Evolutionary conservation across 2,888 invertebrate genomes (phyloP).

Genomic region (Hydropsyche betteni): DNA sequence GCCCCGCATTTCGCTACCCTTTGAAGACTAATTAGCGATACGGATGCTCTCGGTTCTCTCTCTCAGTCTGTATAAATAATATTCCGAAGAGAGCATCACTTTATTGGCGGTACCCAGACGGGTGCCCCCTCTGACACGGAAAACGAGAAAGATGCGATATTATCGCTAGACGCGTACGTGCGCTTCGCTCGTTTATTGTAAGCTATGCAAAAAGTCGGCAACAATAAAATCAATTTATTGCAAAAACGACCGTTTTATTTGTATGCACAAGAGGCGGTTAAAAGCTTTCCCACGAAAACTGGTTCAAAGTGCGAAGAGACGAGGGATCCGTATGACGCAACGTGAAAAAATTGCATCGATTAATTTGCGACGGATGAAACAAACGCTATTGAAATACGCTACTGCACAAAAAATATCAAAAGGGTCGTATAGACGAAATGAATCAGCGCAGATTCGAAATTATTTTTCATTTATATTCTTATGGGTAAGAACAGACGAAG

Average conservation of each 20-base stretch:
- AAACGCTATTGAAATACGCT: background rate
- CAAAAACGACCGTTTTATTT: constrained; percentile 4
- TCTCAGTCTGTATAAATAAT: constrained; percentile 36
- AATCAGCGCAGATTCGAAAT: no score
- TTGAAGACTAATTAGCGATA: constrained; percentile 51
- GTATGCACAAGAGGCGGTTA: no score
- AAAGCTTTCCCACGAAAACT: constrained; percentile 41
- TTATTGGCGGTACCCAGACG: constrained; percentile 33
- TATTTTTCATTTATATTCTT: no score
- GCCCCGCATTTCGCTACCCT: constrained; percentile 45
- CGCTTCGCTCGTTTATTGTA: no score
- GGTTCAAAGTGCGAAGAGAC: constrained; percentile 18
- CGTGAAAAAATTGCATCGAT: constrained; percentile 15
- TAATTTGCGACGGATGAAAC: constrained; percentile 13
- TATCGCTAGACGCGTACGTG: background rate
- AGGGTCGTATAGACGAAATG: no score
- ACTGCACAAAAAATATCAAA: background rate
- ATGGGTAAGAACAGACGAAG: no score
- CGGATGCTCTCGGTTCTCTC: constrained; percentile 37
- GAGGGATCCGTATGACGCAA: constrained; percentile 12
- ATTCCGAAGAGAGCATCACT: constrained; percentile 42
- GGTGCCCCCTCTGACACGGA: background rate
- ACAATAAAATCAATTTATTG: constrained; percentile 28
- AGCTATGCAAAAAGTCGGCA: background rate
- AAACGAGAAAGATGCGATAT: constrained; percentile 6